Evolutionary conservation across 2,113 vertebrate species (phyloP).

Genomic region (Clarias magur): DNA sequence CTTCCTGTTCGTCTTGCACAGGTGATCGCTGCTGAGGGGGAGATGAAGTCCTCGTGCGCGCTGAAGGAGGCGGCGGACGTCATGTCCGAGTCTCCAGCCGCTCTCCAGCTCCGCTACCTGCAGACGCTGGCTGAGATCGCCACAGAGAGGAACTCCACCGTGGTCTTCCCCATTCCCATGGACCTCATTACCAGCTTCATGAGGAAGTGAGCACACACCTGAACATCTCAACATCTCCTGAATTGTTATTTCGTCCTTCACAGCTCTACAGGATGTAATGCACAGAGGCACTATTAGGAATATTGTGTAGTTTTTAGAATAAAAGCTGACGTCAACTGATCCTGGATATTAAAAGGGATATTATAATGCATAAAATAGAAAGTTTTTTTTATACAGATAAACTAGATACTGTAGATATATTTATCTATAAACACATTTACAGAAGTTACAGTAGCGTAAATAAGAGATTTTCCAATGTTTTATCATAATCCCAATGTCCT

Average conservation of each 20-base stretch:
- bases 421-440: neutral
- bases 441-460: neutral
- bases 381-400: neutral
- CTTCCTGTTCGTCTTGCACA: constrained; percentile 25
- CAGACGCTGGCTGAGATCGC: constrained; percentile 57
- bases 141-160: constrained; percentile 44
- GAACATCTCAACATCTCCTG: neutral
- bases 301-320: neutral
- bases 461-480: neutral
- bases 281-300: neutral
- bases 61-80: constrained; percentile 49
- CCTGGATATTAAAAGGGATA: neutral
- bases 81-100: constrained; percentile 52
- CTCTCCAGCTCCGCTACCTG: constrained; percentile 62
- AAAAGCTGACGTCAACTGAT: neutral
- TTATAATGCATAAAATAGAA: neutral
- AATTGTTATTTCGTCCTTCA: neutral
- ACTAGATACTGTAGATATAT: neutral
- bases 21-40: constrained; percentile 60
- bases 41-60: constrained; percentile 52
- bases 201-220: constrained; percentile 8
- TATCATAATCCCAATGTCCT: neutral
- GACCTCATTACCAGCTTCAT: constrained; percentile 37
- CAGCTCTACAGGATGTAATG: neutral
- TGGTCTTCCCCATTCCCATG: constrained; percentile 50